Evolutionary conservation across 2,888 invertebrate species (phyloP), one percentile per base, ranked within the genome.

Genomic region (Pocota personata): DNA sequence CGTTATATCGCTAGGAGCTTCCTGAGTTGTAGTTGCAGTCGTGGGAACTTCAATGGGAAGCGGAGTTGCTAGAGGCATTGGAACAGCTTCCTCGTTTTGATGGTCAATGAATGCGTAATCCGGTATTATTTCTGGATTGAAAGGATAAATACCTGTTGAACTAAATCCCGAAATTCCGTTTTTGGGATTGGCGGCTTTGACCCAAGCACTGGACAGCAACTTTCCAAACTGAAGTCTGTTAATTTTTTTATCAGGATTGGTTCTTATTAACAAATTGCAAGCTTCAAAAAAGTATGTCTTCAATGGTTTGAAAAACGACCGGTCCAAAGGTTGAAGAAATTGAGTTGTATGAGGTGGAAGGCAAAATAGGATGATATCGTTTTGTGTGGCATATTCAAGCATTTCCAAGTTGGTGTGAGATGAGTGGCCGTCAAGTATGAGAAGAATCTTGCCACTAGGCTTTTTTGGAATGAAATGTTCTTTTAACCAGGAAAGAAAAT

Each of bases 321-420:
- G 16, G 8, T 43, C 43, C 10, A 69, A 43, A 10, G 71, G 71
- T 48, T 71, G 48, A 14, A 71, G 48, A 48, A 71, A 48, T 58
- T 58, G 71, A 8, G 71, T 57, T 30, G 55, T 43, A 12, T 69
- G 55, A 19, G 69, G 57, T 27, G 57, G 40, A 71, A 46, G 43
- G n/a, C 57, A 71, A 30, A 71, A 57, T 21, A 71, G 14, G 19
- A 71, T 48, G 8, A 71, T 19, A 14, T 48, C 24, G 4, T 58
- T 43, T 48, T 24, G 12, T 14, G 69, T 12, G 30, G 55, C 37
- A 30, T 35, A 55, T 21, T 69, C 55, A n/a, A 69, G 69, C 69
- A 69, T 57, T 43, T 57, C 69, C 10, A 37, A 3, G 30, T 43
- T 35, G 32, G 32, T 35, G 8, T 24, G 24, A 35, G 55, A 67